Evolutionary conservation across 2,888 invertebrate genomes (phyloP), one percentile per base, ranked within the genome.

Genomic region (Acanthoscelides obtectus): DNA sequence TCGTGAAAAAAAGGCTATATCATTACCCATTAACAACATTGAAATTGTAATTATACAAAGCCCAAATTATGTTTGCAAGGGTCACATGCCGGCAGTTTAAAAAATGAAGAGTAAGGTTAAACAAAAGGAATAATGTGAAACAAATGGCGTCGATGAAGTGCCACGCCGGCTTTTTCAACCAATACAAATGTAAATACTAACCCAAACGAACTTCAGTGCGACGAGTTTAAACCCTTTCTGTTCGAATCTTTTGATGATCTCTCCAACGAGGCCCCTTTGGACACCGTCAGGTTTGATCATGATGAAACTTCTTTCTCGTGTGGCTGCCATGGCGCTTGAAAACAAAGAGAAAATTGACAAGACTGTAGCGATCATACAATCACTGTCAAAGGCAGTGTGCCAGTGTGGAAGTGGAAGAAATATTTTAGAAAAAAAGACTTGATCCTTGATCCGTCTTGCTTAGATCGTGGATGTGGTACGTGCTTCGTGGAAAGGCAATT

Each of bases 231-330:
- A 99, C 77, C 99, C 99, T 87, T 97, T 97, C 82, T 94, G 91
- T 87, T 99, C 99, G 86, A 99, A 99, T 79, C 97, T 91, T 84
- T 96, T 91, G 83, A 99, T 95, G 84, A 99, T 98, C 86, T 95
- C 94, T 74, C 98, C 98, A 79, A 98, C 94, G 74, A 99, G 91
- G 81, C 98, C 97, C 77, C 99, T 92, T 85, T 99, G 99, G 81
- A 99, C 99, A 74, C 96, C 99, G 87, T 99, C 99, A 69, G 99
- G 99, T 87, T 99, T 99, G 80, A 99, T 90, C 95, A 98, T 98
- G 85, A 99, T 94, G 86, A 99, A 99, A 82, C 97, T 97, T 85
- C 97, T 93, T 89, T 99, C 98, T 84, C 90, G 89, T 87, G 90
- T 90, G 80, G 87, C 89, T 81, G 93, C 91, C 92, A 93, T 93